A percentile compares a stretch with the other conserved stretches of the same genome.
Conservation (phyloP, 1,140 invertebrate species). For the Trichogramma pretiosum region DNA sequence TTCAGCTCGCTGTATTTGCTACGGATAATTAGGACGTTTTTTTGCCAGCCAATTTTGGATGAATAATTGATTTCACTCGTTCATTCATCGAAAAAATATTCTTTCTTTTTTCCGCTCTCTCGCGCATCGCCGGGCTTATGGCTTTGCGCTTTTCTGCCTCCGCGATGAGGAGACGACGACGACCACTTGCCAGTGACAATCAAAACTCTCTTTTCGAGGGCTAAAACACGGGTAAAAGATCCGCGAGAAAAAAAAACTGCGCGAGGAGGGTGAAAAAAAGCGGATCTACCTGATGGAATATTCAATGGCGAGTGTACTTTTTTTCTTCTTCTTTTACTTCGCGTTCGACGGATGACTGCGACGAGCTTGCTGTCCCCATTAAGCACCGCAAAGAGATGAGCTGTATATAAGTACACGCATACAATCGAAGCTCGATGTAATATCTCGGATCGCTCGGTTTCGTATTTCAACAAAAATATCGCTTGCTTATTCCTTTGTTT, state of each 20-base stretch:
- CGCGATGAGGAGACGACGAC: background rate
- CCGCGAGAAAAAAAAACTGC: too few relatives aligned
- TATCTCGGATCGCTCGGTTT: too few relatives aligned
- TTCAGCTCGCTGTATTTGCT: conserved; percentile 42
- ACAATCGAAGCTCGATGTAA: too few relatives aligned
- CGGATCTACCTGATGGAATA: conserved; percentile 34
- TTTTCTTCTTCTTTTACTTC: too few relatives aligned
- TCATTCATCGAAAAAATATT: background rate
- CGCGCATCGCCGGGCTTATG: too few relatives aligned
- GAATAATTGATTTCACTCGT: conserved; percentile 43
- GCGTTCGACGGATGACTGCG: conserved; percentile 11
- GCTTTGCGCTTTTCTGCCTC: background rate
- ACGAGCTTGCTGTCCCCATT: too few relatives aligned
- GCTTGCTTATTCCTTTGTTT: too few relatives aligned
- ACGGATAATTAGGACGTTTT: conserved; percentile 48
- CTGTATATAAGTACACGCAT: too few relatives aligned
- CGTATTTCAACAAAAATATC: too few relatives aligned
- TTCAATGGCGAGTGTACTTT: conserved; percentile 29
- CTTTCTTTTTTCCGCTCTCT: background rate
- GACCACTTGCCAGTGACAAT: conserved; percentile 34
- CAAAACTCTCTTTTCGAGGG: too few relatives aligned
- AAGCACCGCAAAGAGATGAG: too few relatives aligned
- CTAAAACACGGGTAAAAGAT: too few relatives aligned
- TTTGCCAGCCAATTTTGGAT: conserved; percentile 45
- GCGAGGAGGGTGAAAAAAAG: conserved; percentile 24